Conservation (phyloP, 2,888 invertebrate genomes). For the Anthophora plumipes region DNA sequence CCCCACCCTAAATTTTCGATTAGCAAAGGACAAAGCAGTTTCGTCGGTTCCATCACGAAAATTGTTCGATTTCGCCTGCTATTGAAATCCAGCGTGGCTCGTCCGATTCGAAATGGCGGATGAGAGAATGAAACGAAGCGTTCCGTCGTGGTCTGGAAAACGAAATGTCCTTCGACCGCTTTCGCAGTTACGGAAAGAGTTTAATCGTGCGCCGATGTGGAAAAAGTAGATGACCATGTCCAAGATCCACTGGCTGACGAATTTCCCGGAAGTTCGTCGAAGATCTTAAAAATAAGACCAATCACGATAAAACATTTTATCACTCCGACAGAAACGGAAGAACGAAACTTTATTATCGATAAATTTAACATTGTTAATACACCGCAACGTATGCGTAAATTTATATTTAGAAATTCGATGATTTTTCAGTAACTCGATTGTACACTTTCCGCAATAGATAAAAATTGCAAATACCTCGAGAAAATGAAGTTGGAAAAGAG, state of each 20-base stretch:
- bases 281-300: background rate
- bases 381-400: too few relatives aligned
- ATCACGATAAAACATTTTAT: background rate
- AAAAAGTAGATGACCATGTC: slow-evolving; percentile 22
- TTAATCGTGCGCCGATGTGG: slow-evolving; percentile 38
- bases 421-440: too few relatives aligned
- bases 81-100: slow-evolving; percentile 50
- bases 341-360: too few relatives aligned
- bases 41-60: slow-evolving; percentile 33
- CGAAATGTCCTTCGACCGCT: slow-evolving; percentile 19
- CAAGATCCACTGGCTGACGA: background rate
- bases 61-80: slow-evolving; percentile 51
- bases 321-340: background rate
- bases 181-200: background rate
- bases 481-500: too few relatives aligned
- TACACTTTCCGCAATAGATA: too few relatives aligned
- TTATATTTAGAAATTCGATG: too few relatives aligned
- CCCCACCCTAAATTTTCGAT: slow-evolving; percentile 38
- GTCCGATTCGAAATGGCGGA: slow-evolving; percentile 42
- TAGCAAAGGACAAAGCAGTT: slow-evolving; percentile 42
- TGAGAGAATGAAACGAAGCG: slow-evolving; percentile 43
- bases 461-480: too few relatives aligned
- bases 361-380: too few relatives aligned
- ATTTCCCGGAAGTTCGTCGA: background rate
- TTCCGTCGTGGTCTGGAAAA: slow-evolving; percentile 35